A percentile compares a stretch with the other conserved stretches of the same genome.
Evolutionary conservation across 2,888 invertebrate species (phyloP).

Genomic region (Scaptomyza polygonia): DNA sequence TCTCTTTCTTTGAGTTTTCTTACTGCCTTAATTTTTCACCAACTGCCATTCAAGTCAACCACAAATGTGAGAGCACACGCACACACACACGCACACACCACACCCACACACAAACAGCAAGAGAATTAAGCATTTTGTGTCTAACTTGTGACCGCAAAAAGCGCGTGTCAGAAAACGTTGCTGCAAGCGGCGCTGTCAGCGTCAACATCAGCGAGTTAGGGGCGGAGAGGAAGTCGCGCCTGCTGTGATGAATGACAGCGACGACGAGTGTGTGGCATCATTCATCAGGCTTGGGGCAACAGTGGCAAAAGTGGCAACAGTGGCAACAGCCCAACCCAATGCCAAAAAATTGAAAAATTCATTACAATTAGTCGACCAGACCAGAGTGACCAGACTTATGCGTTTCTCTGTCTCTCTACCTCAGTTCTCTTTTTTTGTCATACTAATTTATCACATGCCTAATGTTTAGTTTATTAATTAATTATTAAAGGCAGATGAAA

Average conservation of each 20-base stretch:
- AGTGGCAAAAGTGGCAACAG: no score
- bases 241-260: slow-evolving; percentile 73
- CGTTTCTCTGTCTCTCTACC: no score
- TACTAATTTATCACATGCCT: slow-evolving; percentile 19
- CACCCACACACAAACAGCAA: slow-evolving; percentile 1
- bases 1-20: neutral
- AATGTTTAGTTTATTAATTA: neutral
- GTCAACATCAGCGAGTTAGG: slow-evolving; percentile 18
- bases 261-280: slow-evolving; percentile 69
- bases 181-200: slow-evolving; percentile 33
- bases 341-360: slow-evolving; percentile 72
- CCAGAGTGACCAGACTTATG: slow-evolving; percentile 37
- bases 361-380: slow-evolving; percentile 76
- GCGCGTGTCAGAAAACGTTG: slow-evolving; percentile 55
- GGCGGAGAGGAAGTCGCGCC: slow-evolving; percentile 29
- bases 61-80: slow-evolving; percentile 36
- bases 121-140: slow-evolving; percentile 21
- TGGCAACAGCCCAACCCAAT: neutral
- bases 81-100: slow-evolving; percentile 17
- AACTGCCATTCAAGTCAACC: slow-evolving; percentile 61
- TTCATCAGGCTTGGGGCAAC: slow-evolving; percentile 60
- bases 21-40: slow-evolving; percentile 53
- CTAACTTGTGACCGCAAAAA: slow-evolving; percentile 67
- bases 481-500: neutral
- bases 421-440: slow-evolving; percentile 3